phyloP scores from a whole-genome alignment of 2,113 vertebrate species.

The Lota lota region DNA sequence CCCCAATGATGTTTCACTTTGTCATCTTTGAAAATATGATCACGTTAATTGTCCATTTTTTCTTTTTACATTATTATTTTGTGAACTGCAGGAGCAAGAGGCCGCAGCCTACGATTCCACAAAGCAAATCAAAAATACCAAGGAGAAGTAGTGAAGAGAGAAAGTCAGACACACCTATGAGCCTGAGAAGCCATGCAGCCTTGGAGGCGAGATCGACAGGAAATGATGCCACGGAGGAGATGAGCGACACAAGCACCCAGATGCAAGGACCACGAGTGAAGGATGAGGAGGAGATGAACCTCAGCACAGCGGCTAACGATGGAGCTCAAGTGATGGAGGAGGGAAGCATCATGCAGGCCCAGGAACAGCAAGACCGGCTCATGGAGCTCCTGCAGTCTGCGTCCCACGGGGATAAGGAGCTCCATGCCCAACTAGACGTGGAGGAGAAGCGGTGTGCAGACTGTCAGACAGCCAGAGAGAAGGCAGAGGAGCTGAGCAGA shows the following conservation, averaged over 20 bases:
- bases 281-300: constrained; percentile 5
- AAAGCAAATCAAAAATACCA: neutral
- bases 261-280: constrained; percentile 50
- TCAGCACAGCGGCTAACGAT: neutral
- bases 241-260: constrained; percentile 74
- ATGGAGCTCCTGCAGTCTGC: constrained; percentile 41
- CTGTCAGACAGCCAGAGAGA: no score
- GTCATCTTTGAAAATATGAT: no score
- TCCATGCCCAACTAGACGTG: constrained; percentile 43
- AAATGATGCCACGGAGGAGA: neutral
- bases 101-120: no score
- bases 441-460: constrained; percentile 52
- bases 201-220: no score
- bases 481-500: constrained; percentile 72
- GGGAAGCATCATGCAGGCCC: constrained; percentile 13
- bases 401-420: constrained; percentile 77
- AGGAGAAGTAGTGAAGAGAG: neutral
- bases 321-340: neutral
- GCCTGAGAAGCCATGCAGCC: neutral
- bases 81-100: neutral
- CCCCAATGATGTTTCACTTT: no score
- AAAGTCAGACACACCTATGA: no score
- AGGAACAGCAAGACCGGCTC: constrained; percentile 49
- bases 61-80: constrained; percentile 34
- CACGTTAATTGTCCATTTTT: no score